phyloP scores from a whole-genome alignment of 2,888 invertebrate species.

The Synergus itoensis region DNA sequence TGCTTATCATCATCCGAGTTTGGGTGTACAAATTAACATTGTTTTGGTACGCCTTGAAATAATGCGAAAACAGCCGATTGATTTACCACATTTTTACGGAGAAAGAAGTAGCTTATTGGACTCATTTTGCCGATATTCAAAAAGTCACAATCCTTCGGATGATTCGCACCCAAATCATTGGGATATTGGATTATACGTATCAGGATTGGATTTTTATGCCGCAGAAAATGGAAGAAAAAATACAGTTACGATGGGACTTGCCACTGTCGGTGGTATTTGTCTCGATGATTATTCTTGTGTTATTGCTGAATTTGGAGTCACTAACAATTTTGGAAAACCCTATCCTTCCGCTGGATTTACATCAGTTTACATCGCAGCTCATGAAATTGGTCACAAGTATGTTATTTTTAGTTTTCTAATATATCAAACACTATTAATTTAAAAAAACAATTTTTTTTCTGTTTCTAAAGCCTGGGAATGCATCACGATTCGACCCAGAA shows the following conservation, averaged over 20 bases:
- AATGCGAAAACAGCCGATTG: conserved; percentile 83
- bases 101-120: conserved; percentile 85
- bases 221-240: conserved; percentile 83
- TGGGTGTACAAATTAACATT: conserved; percentile 84
- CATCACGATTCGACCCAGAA: conserved; percentile 88
- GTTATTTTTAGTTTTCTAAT: conserved; percentile 54
- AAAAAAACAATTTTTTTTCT: conserved; percentile 7
- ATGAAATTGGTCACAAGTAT: conserved; percentile 92
- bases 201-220: conserved; percentile 88
- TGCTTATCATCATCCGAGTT: conserved; percentile 87
- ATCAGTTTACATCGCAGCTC: conserved; percentile 89
- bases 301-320: conserved; percentile 88
- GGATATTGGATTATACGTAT: conserved; percentile 89
- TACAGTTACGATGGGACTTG: conserved; percentile 89
- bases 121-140: conserved; percentile 87
- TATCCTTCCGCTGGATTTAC: conserved; percentile 92
- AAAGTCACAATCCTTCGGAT: conserved; percentile 82
- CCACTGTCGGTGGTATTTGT: conserved; percentile 89
- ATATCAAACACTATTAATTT: background rate
- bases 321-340: conserved; percentile 86
- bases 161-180: conserved; percentile 87
- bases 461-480: conserved; percentile 85
- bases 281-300: conserved; percentile 86
- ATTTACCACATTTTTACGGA: conserved; percentile 83
- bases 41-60: conserved; percentile 86